These are phyloP conservation scores for Phocoena phocoena DNA, from an alignment of 2,113 vertebrate species.

Conservation along the genomic window DNA sequence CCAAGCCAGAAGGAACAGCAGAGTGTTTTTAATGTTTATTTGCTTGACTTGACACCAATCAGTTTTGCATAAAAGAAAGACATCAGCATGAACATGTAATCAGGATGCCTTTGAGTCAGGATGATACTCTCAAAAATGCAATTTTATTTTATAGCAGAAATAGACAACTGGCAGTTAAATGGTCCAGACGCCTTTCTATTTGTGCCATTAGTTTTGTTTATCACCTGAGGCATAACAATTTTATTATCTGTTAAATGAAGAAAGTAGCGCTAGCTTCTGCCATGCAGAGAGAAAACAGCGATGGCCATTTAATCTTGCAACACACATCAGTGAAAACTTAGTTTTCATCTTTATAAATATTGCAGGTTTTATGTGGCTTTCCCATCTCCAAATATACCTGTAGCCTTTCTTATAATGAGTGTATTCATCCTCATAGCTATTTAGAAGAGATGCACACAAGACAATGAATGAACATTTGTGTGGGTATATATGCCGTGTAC, in stretches of 20 bases:
- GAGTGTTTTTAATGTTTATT: constrained; percentile 21
- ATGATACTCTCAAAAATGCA: background rate
- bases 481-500: background rate
- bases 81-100: background rate
- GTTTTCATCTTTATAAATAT: constrained; percentile 37
- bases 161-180: constrained; percentile 50
- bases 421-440: background rate
- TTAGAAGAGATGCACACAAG: background rate
- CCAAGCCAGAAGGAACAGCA: background rate
- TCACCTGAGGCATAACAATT: constrained; percentile 50
- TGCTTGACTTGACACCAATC: constrained; percentile 14
- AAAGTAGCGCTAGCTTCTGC: background rate
- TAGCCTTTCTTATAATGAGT: constrained; percentile 4
- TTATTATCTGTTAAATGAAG: constrained; percentile 54
- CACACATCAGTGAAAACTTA: background rate
- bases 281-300: background rate
- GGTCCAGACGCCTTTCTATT: constrained; percentile 26
- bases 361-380: background rate
- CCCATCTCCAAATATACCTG: background rate
- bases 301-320: background rate
- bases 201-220: constrained; percentile 63
- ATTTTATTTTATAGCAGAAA: constrained; percentile 56
- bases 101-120: background rate
- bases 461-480: background rate
- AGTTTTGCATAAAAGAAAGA: constrained; percentile 9